Conservation (phyloP, 2,888 invertebrate genomes). For the Xestia sexstrigata region DNA sequence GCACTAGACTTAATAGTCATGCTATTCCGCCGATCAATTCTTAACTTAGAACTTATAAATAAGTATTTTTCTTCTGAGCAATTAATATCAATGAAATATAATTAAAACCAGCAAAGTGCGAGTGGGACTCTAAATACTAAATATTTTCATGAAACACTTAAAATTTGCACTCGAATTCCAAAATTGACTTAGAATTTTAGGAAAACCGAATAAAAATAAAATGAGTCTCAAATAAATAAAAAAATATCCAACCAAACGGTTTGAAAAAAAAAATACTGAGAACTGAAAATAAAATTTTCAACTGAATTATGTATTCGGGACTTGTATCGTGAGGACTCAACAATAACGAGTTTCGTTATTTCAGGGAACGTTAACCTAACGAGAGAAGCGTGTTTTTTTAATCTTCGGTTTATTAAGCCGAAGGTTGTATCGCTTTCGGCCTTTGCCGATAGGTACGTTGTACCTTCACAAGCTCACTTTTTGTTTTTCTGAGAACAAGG, state of each 20-base stretch:
- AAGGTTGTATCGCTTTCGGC: constrained; percentile 50
- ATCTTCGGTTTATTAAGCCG: constrained; percentile 55
- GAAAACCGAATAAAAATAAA: neutral
- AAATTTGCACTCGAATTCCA: neutral
- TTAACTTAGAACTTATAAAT: neutral
- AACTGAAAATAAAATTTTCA: constrained; percentile 50
- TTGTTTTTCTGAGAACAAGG: constrained; percentile 35
- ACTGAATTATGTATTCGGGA: constrained; percentile 65
- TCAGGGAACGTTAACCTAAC: constrained; percentile 66
- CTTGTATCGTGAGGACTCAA: constrained; percentile 65
- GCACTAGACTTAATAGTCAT: constrained; percentile 18
- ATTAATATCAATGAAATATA: neutral
- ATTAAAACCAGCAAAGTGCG: too few species aligned
- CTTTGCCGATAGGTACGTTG: constrained; percentile 40
- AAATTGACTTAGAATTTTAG: neutral
- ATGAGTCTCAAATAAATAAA: too few species aligned
- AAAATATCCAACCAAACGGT: constrained; percentile 27
- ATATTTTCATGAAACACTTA: neutral
- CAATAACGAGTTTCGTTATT: constrained; percentile 69
- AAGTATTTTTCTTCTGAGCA: neutral
- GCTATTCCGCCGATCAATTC: constrained; percentile 17
- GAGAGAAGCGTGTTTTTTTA: constrained; percentile 64
- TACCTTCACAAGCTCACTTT: constrained; percentile 36
- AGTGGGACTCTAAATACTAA: neutral
- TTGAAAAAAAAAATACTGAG: constrained; percentile 40